Base-by-base conservation (phyloP, 2,797 vertebrate genomes). In the Dermochelys coriacea region DNA sequence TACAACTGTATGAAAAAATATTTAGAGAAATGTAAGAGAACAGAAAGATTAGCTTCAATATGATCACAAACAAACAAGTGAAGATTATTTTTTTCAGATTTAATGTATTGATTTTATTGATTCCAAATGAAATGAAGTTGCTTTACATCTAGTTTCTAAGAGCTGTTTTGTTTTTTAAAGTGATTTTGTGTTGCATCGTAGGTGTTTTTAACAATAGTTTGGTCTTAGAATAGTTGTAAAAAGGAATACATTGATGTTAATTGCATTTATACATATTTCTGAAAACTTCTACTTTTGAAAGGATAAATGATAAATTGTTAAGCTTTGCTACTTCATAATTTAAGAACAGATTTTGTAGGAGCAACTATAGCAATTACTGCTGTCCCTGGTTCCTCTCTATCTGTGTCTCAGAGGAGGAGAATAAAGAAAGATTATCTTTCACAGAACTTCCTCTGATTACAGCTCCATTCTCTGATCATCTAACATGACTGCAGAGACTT, bases 381-480 rank as follows among this genome's bases (percentile, higher is more conserved):
- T 95, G 77, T 95, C 93, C 95, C 96, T 97, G 96, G 95, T 97
- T 98, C 96, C 93, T 96, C 50, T 96, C 93, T 94, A 95, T 93
- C 92, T 97, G 93, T 97, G 97, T 98, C 98, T 98, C 96, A 96
- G 96, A 98, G 92, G 96, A 98, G 95, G 95, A 97, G 97, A 98
- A 98, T 98, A 98, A 98, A 96, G 96, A 98, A 98, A 98, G 97
- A 98, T 98, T 98, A 96, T 98, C 96, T 98, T 98, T 98, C 98
- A 98, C 94, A 97, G 97, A 96, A 98, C 98, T 98, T 98, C 96
- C 98, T 98, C 98, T 98, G 98, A 98, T 98, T 99, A 98, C 98
- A 98, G 97, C 96, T 97, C 96, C 97, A 92, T 98, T 98, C 97
- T 98, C 97, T 97, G 98, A 98, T 98, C 98, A 98, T 97, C 97